Evolutionary conservation across 2,113 vertebrate genomes (phyloP).

Genomic region (Antechinus flavipes): DNA sequence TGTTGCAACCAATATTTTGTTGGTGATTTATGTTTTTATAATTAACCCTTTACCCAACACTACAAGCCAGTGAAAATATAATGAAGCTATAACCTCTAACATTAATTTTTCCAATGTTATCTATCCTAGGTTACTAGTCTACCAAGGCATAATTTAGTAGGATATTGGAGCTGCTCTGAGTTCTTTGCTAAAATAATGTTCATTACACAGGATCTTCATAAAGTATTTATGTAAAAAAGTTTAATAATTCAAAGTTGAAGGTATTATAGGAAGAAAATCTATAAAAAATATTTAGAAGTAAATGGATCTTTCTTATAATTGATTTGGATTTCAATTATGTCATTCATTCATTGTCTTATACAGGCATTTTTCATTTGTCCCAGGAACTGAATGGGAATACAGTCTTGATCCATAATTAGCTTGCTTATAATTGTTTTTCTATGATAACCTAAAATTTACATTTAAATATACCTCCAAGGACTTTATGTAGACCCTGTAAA

Average conservation of each 20-base stretch:
- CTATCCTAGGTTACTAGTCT: not conserved
- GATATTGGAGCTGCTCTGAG: slow-evolving; percentile 11
- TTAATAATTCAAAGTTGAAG: not conserved
- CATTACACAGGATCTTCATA: slow-evolving; percentile 1
- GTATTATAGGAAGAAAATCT: slow-evolving; percentile 31
- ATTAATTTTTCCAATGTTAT: not conserved
- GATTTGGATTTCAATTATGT: not conserved
- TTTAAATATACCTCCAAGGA: no score
- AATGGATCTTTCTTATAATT: not conserved
- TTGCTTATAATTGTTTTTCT: no score
- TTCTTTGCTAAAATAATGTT: slow-evolving; percentile 19
- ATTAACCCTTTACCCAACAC: not conserved
- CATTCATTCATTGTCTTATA: not conserved
- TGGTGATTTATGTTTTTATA: not conserved
- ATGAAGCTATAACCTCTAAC: not conserved
- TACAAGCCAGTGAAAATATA: no score
- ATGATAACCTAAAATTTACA: no score
- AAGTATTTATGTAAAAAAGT: not conserved
- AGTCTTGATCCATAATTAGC: no score
- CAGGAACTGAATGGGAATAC: no score
- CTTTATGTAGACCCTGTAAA: no score
- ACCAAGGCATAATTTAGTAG: slow-evolving; percentile 11
- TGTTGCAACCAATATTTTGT: not conserved
- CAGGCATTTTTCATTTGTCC: not conserved
- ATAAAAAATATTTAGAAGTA: slow-evolving; percentile 38